Base-by-base conservation (phyloP, 2,113 vertebrate genomes). In the Myotis lucifugus region DNA sequence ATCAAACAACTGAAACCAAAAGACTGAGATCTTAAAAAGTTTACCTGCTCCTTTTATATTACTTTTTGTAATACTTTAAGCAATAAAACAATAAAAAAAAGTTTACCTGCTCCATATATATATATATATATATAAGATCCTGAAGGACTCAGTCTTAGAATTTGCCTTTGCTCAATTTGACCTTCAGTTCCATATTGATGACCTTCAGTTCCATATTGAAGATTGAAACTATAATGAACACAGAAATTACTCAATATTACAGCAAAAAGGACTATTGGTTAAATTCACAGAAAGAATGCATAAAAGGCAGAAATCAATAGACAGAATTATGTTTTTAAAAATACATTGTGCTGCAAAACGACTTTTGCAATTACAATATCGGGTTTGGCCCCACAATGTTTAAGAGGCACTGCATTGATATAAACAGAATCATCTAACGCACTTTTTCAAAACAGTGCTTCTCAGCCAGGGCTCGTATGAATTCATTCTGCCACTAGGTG, bases 341-440 rank as follows among this genome's bases (percentile, higher is more conserved):
- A 64, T 50, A 76, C 88, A 85, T 89, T 95, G 96, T 94, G 94
- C 97, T 97, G 96, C 88, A 95, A 85, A 97, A 97, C 94, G 94
- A 93, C 76, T 61, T 88, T 61, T 96, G 82, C 72, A 73, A 32
- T 90, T 91, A 93, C 52, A 79, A 66, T 88, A 93, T 90, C 77
- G 15, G 5, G 87, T 95, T 32, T 86, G 72, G 23, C 77, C 94
- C 88, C 79, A 12, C 92, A 76, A 8, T 8, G 27, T 90, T 37
- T 94, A 91, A 86, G 97, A 98, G 98, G 97, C 97, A 96, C 97
- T 91, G 97, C 91, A 27, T 93, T 95, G 93, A 89, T 78, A 95
- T 1, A 92, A 93, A 97, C 88, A 97, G 90, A 91, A 69, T 96
- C 10, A 46, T 87, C 95, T 96, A 97, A 97, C 59, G 94, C 97